Base-by-base conservation (phyloP, 2,888 invertebrate genomes). In the Cheilosia impressa region DNA sequence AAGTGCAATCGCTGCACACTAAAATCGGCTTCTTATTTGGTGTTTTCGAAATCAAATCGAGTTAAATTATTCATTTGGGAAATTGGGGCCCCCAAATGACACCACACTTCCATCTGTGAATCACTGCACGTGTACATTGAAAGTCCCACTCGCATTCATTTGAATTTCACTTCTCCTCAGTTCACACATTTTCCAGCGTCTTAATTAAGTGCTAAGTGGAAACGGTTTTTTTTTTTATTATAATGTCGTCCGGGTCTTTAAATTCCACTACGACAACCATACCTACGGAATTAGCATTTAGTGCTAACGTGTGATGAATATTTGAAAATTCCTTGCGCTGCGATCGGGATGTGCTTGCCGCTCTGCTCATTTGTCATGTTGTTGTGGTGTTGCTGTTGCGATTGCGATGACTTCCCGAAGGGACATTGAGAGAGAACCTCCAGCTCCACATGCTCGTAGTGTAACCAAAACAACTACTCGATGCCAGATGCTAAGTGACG, bases 201-300 rank as follows among this genome's bases (percentile, higher is more conserved):
- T 75, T 80, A 80, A 80, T 80, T 80, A 75, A 75, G 80, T 80
- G 80, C 80, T 80, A 80, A 80, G 73, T 80, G 73, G 73, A 62
- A 58, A 43, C 10, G 60, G 45, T 68, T 52, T 53, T 53, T 50
- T 43, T 52, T 41, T 57, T 43, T 19, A 4, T 63, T 31, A 4
- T 63, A 22, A 45, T 69, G 45, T 45, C 41, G 10, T 63, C 17
- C 19, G 41, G 55, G n/a, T 45, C 15, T 38, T 60, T 17, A 52
- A 58, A 66, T 65, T 53, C 65, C 66, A 38, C 53, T 53, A 41
- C 60, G 60, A 66, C 41, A 69, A 68, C 52, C 65, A 43, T 38
- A 38, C 13, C 10, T 10, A 47, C 45, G 38, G 57, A 75, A 81
- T 81, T 81, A 81, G 68, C 75, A 81, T 81, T 62, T 69, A 69